Base-by-base conservation (phyloP, 2,797 vertebrate genomes). In the Gymnocypris eckloni region DNA sequence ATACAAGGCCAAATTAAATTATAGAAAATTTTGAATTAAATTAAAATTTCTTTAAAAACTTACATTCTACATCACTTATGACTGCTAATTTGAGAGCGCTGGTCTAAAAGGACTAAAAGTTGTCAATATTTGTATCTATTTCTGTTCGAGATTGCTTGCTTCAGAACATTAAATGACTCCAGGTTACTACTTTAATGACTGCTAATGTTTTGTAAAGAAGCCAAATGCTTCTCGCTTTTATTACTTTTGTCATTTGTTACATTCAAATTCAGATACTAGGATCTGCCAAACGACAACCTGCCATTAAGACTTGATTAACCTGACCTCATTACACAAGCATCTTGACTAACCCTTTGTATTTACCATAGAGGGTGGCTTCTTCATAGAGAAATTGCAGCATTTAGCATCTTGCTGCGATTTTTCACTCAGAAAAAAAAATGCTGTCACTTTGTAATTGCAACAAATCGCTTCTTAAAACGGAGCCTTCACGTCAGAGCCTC, bases 131-230 rank as follows among this genome's bases (percentile, higher is more conserved):
- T 91, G 92, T 86, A 92, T 89, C 87, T 87, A 90, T 79, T 90
- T 83, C 89, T 90, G 81, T 86, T 87, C 88, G 90, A 89, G 88
- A 91, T 90, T 22, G 78, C 88, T 86, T 87, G 86, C 85, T 92
- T 87, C 37, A 73, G 72, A 91, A 86, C 89, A 87, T 89, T 87
- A 92, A 88, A 90, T 88, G 89, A 89, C 91, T 90, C 89, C 83
- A 83, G 8, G 83, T 92, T 69, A 79, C 87, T 79, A 50, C 81
- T 83, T 86, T 77, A 81, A 91, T 92, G 89, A 89, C 89, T 61
- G 33, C 88, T 89, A 85, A 90, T 89, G 87, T 71, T 86, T 88
- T 86, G 59, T 77, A 88, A 81, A 76, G 69, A 81, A 72, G 69
- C 37, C 76, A 66, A 75, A 61, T 59, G 78, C 15, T 69, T 83